phyloP scores from a whole-genome alignment of 2,113 vertebrate species.

The Dicrurus megarhynchus region DNA sequence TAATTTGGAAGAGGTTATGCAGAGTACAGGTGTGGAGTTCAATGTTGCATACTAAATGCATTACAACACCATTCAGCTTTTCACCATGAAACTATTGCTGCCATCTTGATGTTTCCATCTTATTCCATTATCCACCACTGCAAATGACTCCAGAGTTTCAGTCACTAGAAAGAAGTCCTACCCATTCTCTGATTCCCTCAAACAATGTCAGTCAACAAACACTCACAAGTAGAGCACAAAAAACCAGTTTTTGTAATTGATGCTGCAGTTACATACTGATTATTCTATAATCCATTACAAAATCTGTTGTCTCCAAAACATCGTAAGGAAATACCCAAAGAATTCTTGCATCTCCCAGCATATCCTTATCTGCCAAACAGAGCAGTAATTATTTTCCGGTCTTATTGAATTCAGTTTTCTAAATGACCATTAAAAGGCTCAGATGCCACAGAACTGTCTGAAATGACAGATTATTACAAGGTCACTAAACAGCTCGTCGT shows the following conservation, averaged over 20 bases:
- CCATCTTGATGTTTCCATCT: not conserved
- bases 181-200: not conserved
- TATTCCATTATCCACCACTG: not conserved
- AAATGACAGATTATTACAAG: slow-evolving; percentile 51
- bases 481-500: not conserved
- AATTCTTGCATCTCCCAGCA: slow-evolving; percentile 1
- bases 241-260: not conserved
- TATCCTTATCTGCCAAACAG: slow-evolving; percentile 21
- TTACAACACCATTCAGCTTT: not conserved
- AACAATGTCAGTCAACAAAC: not conserved
- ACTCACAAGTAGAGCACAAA: not conserved
- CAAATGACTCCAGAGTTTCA: not conserved
- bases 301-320: not conserved
- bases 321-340: not conserved
- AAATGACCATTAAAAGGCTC: slow-evolving; percentile 4
- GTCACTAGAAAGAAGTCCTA: not conserved
- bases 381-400: slow-evolving; percentile 33
- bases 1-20: not conserved
- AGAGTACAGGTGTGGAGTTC: not conserved
- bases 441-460: not conserved
- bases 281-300: not conserved
- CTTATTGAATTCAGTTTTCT: slow-evolving; percentile 27
- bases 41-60: not conserved
- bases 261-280: not conserved
- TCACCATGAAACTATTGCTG: not conserved